phyloP scores from a whole-genome alignment of 1,140 invertebrate species.

The Leptonema lineaticorne region DNA sequence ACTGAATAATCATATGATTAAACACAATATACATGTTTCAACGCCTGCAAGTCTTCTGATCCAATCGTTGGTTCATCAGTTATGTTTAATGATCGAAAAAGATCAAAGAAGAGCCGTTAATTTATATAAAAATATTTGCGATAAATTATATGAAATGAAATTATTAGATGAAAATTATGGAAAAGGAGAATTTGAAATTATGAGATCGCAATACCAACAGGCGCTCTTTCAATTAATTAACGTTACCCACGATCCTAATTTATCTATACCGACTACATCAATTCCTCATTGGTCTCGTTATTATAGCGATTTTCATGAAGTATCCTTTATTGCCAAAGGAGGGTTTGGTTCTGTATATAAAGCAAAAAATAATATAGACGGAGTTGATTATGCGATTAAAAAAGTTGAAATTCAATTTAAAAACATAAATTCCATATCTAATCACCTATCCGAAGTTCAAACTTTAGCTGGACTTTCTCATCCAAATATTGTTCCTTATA shows the following conservation, averaged over 20 bases:
- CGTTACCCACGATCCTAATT: constrained; percentile 56
- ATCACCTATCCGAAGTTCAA: constrained; percentile 74
- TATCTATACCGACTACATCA: constrained; percentile 44
- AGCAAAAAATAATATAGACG: constrained; percentile 69
- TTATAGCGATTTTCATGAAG: constrained; percentile 72
- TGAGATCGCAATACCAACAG: constrained; percentile 64
- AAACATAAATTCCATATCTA: constrained; percentile 60
- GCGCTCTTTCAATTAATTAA: constrained; percentile 62
- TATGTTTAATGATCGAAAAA: constrained; percentile 62
- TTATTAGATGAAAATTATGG: constrained; percentile 67
- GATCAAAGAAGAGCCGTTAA: constrained; percentile 58
- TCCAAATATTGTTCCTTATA: constrained; percentile 80
- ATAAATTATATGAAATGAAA: constrained; percentile 64
- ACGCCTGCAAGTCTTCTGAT: constrained; percentile 63
- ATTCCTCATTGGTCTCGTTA: constrained; percentile 65
- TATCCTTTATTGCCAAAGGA: constrained; percentile 70
- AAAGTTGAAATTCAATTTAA: constrained; percentile 70
- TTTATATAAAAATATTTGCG: constrained; percentile 65
- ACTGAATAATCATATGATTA: background rate
- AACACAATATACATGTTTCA: constrained; percentile 40
- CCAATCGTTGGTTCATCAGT: constrained; percentile 64
- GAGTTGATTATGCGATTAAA: constrained; percentile 78
- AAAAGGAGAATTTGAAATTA: constrained; percentile 65
- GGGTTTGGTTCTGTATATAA: constrained; percentile 70
- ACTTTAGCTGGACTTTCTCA: constrained; percentile 77